Conservation (phyloP, 1,140 invertebrate genomes). For the Drosophila rufa region DNA sequence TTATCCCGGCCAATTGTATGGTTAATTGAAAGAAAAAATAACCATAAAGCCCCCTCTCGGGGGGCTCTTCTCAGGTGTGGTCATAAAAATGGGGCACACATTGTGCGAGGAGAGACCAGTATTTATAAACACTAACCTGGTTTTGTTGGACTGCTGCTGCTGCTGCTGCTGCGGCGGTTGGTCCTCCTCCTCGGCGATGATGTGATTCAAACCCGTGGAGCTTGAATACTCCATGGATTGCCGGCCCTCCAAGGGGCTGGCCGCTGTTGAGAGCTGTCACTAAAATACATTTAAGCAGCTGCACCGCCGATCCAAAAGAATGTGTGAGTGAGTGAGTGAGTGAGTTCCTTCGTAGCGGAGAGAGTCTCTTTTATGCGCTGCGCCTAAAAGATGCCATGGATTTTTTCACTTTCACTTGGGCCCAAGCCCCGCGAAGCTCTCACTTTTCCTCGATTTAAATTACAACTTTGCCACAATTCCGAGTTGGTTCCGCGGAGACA, state of each 20-base stretch:
- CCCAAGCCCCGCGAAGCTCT: neutral
- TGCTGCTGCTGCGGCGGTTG: slow-evolving; percentile 11
- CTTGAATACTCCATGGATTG: slow-evolving; percentile 85
- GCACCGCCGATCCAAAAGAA: slow-evolving; percentile 45
- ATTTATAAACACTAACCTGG: slow-evolving; percentile 68
- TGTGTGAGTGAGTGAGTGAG: slow-evolving; percentile 7
- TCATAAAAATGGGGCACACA: slow-evolving; percentile 67
- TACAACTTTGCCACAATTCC: slow-evolving; percentile 1
- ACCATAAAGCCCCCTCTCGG: slow-evolving; percentile 32
- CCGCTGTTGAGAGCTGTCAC: slow-evolving; percentile 70
- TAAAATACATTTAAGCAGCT: slow-evolving; percentile 85
- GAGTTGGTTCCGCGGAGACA: neutral
- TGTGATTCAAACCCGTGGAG: slow-evolving; percentile 79
- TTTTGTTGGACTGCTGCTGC: slow-evolving; percentile 45
- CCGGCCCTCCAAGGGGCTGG: slow-evolving; percentile 85
- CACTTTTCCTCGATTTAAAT: slow-evolving; percentile 4
- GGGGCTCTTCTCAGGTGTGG: slow-evolving; percentile 63
- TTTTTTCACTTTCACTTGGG: slow-evolving; percentile 65
- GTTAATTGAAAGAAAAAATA: slow-evolving; percentile 69
- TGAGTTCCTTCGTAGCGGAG: slow-evolving; percentile 22
- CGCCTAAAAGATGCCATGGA: slow-evolving; percentile 78
- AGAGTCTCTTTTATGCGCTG: slow-evolving; percentile 56
- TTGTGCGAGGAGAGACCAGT: slow-evolving; percentile 7
- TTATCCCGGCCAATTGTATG: slow-evolving; percentile 64
- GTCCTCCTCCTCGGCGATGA: slow-evolving; percentile 42